Base-by-base conservation (phyloP, 2,797 vertebrate genomes). In the Micropoecilia bifurca region DNA sequence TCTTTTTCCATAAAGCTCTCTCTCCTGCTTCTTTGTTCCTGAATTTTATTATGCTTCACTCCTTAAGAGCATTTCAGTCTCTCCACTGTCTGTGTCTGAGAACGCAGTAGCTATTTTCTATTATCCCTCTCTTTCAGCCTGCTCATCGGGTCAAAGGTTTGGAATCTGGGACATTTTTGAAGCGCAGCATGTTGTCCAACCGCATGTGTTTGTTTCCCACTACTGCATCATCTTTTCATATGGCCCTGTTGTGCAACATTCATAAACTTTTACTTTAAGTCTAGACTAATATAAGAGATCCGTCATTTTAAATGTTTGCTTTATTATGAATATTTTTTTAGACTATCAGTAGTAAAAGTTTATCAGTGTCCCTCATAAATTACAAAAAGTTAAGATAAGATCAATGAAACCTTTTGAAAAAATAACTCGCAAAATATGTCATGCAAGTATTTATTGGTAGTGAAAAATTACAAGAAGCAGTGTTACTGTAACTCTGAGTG, bases 151-250 rank as follows among this genome's bases (percentile, higher is more conserved):
- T 78, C 66, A 25, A 83, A 75, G 77, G 80, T 46, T 78, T 39
- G 84, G 72, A 77, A 73, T 76, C 82, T 36, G 33, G 69, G 71
- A 75, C 57, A 71, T 33, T 84, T 86, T 84, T 91, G 73, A 86
- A 82, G 76, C 71, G 18, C 50, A 76, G 74, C 53, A 83, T 36
- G 69, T 73, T 85, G 55, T 78, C 61, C 48, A 81, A 13, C 53
- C 4, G 45, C 9, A 45, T 63, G 47, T 46, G 30, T 75, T 69
- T 82, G 47, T 48, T 50, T 77, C 73, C 48, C 12, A 22, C 47
- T 66, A n/a, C 20, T 80, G 59, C 28, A 61, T 71, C 46, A 71
- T 57, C 22, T 74, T 43, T 77, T 73, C 25, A 80, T 59, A 45
- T 69, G 77, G 36, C 36, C 30, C 25, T 9, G n/a, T 39, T 16